Base-by-base conservation (phyloP, 2,888 invertebrate genomes). In the Thymelicus acteon region DNA sequence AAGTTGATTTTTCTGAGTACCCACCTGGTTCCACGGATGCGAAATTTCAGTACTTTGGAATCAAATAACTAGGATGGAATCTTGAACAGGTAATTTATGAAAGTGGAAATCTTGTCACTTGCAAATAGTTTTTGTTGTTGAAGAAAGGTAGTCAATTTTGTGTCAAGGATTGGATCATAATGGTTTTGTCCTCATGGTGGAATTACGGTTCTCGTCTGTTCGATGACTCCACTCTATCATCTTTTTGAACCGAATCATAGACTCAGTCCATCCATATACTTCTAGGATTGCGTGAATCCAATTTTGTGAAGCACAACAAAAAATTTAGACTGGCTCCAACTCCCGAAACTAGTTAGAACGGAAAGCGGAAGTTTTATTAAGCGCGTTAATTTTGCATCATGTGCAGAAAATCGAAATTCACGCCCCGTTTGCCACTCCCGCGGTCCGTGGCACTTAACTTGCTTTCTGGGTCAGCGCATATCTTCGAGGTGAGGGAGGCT, bases 351-450 rank as follows among this genome's bases (percentile, higher is more conserved):
- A 58, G 48, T 67, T 60, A 37, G 60, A 60, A 40, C 54, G n/a
- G 10, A 52, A 52, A 40, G 60, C 37, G 13, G 52, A 60, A 67
- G 60, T 67, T 67, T 67, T 67, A 67, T 67, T 67, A 60, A 52
- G 39, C 49, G 67, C 48, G 67, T 60, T 67, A 67, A 67, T 67
- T 67, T 67, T 48, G 49, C 67, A 52, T 52, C 67, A 60, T 48
- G 60, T 67, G 67, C 60, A 60, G 49, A 67, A 67, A 60, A 67
- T 67, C 67, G 60, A 67, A 67, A 60, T 60, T 67, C 60, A 60
- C 60, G 60, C 60, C 60, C 60, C 19, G 39, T 40, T 40, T n/a
- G 60, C 48, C 15, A 24, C 52, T 13, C 12, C 44, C 57, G 44
- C 39, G 63, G 57, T 44, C 66, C 47, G 66, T 66, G 47, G 47